Conservation (phyloP, 2,113 vertebrate genomes). For the Hydrochoerus hydrochaeris region DNA sequence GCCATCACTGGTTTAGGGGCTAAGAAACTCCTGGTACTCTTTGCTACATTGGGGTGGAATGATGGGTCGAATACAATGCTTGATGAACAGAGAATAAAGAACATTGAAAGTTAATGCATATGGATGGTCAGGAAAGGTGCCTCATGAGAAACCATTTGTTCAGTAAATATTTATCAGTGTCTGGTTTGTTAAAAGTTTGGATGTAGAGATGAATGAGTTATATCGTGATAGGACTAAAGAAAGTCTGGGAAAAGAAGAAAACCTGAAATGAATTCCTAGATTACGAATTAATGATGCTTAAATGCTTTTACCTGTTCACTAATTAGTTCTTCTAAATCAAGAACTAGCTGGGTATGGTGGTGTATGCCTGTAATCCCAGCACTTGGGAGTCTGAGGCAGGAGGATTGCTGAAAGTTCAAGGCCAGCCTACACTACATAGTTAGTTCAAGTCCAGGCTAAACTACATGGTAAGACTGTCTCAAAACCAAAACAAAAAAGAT, state of each 20-base stretch:
- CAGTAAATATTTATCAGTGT: neutral
- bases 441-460: neutral
- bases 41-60: neutral
- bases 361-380: neutral
- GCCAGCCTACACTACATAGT: neutral
- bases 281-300: slow-evolving; percentile 6
- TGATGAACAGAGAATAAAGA: neutral
- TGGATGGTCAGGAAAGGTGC: neutral
- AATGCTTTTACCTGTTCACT: neutral
- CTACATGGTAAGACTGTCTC: neutral
- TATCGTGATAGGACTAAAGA: neutral
- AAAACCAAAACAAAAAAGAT: neutral
- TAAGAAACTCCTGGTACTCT: neutral
- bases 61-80: neutral
- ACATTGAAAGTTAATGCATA: neutral
- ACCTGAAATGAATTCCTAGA: slow-evolving; percentile 2
- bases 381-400: neutral
- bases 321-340: neutral
- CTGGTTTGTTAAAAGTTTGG: neutral
- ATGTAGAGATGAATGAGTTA: neutral
- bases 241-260: neutral
- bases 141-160: neutral
- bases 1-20: neutral
- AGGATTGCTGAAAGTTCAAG: neutral
- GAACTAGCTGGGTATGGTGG: neutral